phyloP scores from a whole-genome alignment of 2,113 vertebrate genomes.

The Gadus chalcogrammus region DNA sequence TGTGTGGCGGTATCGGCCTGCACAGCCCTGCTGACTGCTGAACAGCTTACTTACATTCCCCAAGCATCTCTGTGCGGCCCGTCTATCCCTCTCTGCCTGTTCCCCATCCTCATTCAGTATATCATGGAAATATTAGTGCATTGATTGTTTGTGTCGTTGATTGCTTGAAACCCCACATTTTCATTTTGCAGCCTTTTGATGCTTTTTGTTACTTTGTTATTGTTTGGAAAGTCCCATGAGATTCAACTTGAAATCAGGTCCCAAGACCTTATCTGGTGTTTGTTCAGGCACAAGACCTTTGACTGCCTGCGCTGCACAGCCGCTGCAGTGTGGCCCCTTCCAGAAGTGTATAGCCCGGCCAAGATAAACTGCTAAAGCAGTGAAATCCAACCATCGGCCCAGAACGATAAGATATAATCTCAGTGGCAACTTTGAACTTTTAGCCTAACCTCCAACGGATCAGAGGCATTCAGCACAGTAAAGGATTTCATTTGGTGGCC shows the following conservation, averaged over 20 bases:
- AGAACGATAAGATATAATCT: conserved; percentile 59
- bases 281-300: conserved; percentile 44
- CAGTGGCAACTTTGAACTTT: conserved; percentile 47
- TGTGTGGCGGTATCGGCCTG: conserved; percentile 29
- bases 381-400: conserved; percentile 55
- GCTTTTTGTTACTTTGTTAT: conserved; percentile 5
- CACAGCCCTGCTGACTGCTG: conserved; percentile 49
- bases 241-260: conserved; percentile 17
- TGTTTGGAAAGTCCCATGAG: background rate
- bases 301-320: conserved; percentile 12
- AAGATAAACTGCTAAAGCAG: conserved; percentile 47
- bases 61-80: conserved; percentile 23
- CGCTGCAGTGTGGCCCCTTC: conserved; percentile 8
- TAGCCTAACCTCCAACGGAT: conserved; percentile 29
- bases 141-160: background rate
- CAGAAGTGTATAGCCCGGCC: conserved; percentile 58
- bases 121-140: conserved; percentile 21
- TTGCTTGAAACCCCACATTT: background rate
- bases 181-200: background rate
- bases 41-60: conserved; percentile 46
- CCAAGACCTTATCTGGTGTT: conserved; percentile 35
- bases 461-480: conserved; percentile 47
- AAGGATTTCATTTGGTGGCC: background rate
- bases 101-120: conserved; percentile 16
- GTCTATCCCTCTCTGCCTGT: conserved; percentile 16